Evolutionary conservation across 2,888 invertebrate species (phyloP).

Genomic region (Drosophila antonietae): DNA sequence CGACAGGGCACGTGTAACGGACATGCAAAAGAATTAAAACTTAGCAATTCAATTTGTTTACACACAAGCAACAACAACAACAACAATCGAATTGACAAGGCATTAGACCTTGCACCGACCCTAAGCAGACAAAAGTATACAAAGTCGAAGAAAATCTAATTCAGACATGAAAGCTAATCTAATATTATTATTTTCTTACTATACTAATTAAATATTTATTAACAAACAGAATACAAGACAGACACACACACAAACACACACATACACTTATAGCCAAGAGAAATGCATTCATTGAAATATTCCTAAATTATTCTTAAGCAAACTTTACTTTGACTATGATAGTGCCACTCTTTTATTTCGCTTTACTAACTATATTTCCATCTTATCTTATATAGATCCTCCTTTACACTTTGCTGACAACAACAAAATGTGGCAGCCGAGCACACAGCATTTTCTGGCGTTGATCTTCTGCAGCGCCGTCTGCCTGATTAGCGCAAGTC

Average conservation of each 20-base stretch:
- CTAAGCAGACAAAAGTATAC: not conserved
- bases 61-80: not conserved
- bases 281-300: not conserved
- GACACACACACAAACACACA: not conserved
- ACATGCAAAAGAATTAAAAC: constrained; percentile 9
- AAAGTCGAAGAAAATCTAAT: not conserved
- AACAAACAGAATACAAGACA: too few species aligned
- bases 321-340: too few species aligned
- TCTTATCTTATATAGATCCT: constrained; percentile 17
- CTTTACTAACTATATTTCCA: too few species aligned
- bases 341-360: too few species aligned
- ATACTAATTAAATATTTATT: too few species aligned
- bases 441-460: constrained; percentile 61
- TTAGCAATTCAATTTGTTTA: not conserved
- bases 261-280: not conserved
- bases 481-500: constrained; percentile 78
- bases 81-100: not conserved
- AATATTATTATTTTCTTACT: too few species aligned
- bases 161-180: too few species aligned
- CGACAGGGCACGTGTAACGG: constrained; percentile 2
- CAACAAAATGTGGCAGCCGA: constrained; percentile 58
- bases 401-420: constrained; percentile 18
- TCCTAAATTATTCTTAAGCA: not conserved
- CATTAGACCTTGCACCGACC: constrained; percentile 6
- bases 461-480: constrained; percentile 70